Evolutionary conservation across 2,888 invertebrate species (phyloP).

Genomic region (Allolobophora icterica): DNA sequence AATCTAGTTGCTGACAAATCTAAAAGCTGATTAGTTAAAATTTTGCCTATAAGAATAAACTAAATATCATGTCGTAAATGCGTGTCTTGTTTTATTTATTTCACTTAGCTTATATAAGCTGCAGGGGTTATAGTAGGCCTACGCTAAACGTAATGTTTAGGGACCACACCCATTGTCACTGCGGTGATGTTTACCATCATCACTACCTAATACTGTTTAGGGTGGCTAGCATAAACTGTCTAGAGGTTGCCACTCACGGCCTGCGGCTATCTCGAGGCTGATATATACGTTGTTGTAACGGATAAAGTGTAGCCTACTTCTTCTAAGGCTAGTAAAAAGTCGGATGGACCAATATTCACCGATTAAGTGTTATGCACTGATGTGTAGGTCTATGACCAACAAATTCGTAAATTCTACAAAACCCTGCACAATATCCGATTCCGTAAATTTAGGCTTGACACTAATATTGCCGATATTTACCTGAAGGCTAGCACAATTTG

Average conservation of each 20-base stretch:
- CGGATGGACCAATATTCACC: neutral
- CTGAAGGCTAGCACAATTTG: neutral
- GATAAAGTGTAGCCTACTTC: too few relatives aligned
- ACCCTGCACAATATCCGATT: neutral
- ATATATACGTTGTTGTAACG: neutral
- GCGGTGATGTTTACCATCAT: neutral
- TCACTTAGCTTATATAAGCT: neutral
- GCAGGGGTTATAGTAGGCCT: neutral
- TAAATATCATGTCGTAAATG: neutral
- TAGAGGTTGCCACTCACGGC: neutral
- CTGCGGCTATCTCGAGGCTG: neutral
- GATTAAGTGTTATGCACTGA: neutral
- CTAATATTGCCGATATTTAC: neutral
- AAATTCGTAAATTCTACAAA: neutral
- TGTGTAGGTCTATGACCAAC: neutral
- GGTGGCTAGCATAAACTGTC: slow-evolving; percentile 17
- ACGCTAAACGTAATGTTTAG: neutral
- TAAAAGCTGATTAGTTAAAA: neutral
- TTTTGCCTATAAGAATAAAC: neutral
- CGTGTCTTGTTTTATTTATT: neutral
- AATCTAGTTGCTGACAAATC: neutral
- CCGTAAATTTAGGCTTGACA: neutral
- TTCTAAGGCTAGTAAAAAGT: neutral
- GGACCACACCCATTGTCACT: neutral
- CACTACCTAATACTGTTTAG: neutral